Evolutionary conservation across 2,113 vertebrate species (phyloP).

Genomic region (Acrocephalus arundinaceus): DNA sequence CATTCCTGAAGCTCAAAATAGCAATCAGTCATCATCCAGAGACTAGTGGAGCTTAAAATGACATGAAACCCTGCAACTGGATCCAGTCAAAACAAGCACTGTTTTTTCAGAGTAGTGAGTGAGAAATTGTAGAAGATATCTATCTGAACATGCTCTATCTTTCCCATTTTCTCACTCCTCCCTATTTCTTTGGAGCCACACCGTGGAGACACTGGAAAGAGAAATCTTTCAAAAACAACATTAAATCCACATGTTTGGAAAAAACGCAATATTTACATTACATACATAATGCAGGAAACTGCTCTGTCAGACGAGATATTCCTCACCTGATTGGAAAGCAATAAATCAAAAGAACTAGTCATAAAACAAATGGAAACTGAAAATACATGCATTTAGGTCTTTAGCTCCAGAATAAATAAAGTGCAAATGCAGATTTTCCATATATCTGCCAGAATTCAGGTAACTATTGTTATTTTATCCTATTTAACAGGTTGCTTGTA

Average conservation of each 20-base stretch:
- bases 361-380: neutral
- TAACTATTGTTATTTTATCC: neutral
- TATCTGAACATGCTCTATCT: neutral
- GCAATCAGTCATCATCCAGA: neutral
- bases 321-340: neutral
- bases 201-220: neutral
- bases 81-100: neutral
- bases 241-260: neutral
- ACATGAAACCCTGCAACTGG: neutral
- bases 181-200: neutral
- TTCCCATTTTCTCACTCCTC: neutral
- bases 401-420: neutral
- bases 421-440: neutral
- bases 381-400: neutral
- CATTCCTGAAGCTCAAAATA: slow-evolving; percentile 18
- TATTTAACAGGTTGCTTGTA: neutral
- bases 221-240: neutral
- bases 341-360: neutral
- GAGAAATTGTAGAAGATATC: neutral
- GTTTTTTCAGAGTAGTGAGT: neutral
- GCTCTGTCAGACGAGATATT: neutral
- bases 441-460: neutral
- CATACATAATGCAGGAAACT: neutral
- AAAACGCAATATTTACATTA: neutral
- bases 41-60: slow-evolving; percentile 13